phyloP scores from a whole-genome alignment of 2,797 vertebrate genomes.

The Capromys pilorides region DNA sequence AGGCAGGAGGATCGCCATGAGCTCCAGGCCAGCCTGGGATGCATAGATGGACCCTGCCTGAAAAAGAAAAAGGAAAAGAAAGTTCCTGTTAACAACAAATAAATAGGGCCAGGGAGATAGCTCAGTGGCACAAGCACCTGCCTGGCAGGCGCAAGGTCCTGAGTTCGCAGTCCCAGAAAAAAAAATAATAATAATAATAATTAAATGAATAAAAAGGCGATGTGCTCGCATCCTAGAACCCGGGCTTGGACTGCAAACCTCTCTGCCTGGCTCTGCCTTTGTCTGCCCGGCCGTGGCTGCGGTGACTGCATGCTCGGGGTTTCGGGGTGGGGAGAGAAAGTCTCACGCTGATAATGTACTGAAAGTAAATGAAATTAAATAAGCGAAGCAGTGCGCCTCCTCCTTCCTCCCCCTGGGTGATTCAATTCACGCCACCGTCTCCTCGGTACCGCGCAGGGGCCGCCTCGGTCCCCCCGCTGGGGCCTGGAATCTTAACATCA shows the following conservation, averaged over 20 bases:
- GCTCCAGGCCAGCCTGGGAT: background rate
- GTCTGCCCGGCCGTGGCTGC: conserved; percentile 71
- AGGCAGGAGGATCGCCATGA: background rate
- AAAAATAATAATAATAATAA: no score
- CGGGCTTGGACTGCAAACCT: conserved; percentile 49
- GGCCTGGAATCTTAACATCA: conserved; percentile 85
- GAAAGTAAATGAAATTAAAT: conserved; percentile 92
- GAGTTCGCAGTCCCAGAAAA: background rate
- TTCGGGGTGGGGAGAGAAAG: conserved; percentile 80
- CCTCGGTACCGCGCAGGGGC: conserved; percentile 85
- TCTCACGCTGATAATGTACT: conserved; percentile 89
- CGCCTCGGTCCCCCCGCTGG: conserved; percentile 87
- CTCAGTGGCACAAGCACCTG: no score
- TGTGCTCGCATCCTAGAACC: conserved; percentile 35
- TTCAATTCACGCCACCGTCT: conserved; percentile 87
- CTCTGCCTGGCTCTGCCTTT: conserved; percentile 73
- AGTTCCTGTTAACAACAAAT: no score
- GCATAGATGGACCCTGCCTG: background rate
- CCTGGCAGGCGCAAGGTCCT: no score
- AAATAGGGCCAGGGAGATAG: no score
- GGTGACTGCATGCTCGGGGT: conserved; percentile 71
- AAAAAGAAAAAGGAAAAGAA: background rate
- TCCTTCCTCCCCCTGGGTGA: conserved; percentile 87
- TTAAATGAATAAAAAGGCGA: background rate
- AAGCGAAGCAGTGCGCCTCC: conserved; percentile 87